phyloP scores from a whole-genome alignment of 53 echinoderm and acorn worm genomes.

The Patiria pectinifera region DNA sequence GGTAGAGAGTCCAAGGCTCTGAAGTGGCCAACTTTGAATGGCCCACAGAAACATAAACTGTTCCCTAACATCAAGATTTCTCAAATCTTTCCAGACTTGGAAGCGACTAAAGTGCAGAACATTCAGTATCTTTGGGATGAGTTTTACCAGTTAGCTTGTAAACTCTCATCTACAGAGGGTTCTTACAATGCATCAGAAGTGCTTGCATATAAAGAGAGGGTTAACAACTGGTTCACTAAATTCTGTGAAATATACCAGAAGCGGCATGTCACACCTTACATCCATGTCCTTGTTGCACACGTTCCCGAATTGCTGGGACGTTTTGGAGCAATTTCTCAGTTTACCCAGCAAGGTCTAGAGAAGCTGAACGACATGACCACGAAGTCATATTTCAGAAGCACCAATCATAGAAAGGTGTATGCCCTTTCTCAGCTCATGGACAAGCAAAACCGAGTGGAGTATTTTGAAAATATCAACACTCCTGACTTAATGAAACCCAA shows the following conservation, averaged over 20 bases:
- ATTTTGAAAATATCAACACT: constrained; percentile 3
- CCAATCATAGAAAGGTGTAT: constrained; percentile 26
- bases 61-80: constrained; percentile 35
- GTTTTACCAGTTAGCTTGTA: constrained; percentile 24
- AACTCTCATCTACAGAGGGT: constrained; percentile 37
- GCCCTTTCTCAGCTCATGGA: constrained; percentile 42
- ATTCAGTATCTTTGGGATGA: constrained; percentile 51
- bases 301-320: constrained; percentile 39
- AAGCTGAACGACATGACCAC: constrained; percentile 59
- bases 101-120: constrained; percentile 17
- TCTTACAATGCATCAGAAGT: constrained; percentile 30
- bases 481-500: too few relatives aligned
- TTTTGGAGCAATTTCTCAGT: constrained; percentile 45
- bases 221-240: constrained; percentile 37
- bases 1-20: constrained; percentile 20
- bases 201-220: constrained; percentile 26
- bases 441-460: constrained; percentile 48
- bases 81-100: constrained; percentile 40
- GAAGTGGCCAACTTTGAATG: not conserved
- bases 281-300: constrained; percentile 55
- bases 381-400: constrained; percentile 56
- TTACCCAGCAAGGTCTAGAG: constrained; percentile 61
- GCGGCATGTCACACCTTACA: constrained; percentile 57
- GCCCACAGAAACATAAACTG: too few relatives aligned
- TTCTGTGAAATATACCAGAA: constrained; percentile 49